phyloP scores from a whole-genome alignment of 2,888 invertebrate species.

The Pristionchus arcanus region DNA sequence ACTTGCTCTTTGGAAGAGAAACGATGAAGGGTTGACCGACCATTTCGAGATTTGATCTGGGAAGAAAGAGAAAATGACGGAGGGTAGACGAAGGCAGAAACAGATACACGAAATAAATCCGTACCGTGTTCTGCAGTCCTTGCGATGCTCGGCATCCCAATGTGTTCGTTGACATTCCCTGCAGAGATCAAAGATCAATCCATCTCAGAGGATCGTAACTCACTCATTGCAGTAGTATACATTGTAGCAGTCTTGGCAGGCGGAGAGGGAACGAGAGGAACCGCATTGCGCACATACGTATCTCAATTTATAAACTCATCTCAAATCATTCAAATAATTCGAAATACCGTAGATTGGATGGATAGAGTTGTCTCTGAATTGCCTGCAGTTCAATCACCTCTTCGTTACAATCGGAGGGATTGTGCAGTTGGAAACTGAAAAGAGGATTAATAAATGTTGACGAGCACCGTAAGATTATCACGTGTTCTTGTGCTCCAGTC shows the following conservation, averaged over 20 bases:
- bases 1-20: constrained; percentile 80
- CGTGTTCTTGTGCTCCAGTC: neutral
- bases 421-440: constrained; percentile 80
- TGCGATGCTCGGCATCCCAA: constrained; percentile 78
- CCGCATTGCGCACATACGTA: constrained; percentile 76
- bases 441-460: neutral
- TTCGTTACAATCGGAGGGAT: constrained; percentile 79
- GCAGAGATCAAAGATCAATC: constrained; percentile 45
- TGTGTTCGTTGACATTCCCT: constrained; percentile 81
- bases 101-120: neutral
- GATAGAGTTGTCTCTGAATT: constrained; percentile 77
- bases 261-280: constrained; percentile 63
- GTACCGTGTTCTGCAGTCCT: constrained; percentile 63
- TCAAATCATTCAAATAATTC: neutral
- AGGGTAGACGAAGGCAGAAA: neutral
- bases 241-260: constrained; percentile 81
- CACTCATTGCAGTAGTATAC: constrained; percentile 82
- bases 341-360: constrained; percentile 56
- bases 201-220: neutral
- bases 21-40: constrained; percentile 81
- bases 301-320: constrained; percentile 17
- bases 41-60: constrained; percentile 64
- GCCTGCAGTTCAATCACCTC: constrained; percentile 80
- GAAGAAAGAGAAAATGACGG: neutral
- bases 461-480: neutral